These are phyloP conservation scores for Chamaetylas fuelleborni DNA, from an alignment of 2,113 vertebrate species.

Conservation along the genomic window DNA sequence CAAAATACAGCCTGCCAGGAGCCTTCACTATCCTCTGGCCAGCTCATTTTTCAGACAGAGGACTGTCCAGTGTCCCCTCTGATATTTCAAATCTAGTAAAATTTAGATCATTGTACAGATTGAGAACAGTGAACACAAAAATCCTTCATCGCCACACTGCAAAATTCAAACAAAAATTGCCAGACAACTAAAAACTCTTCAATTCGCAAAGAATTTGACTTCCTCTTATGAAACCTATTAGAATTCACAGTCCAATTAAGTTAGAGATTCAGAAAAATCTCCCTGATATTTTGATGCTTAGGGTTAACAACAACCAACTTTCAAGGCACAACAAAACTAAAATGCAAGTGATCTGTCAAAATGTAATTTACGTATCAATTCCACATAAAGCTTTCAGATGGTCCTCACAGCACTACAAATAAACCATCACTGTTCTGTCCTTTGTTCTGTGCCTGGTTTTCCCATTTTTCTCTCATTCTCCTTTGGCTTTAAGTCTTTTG, in stretches of 20 bases:
- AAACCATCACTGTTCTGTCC: background rate
- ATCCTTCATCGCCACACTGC: background rate
- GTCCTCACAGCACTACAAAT: background rate
- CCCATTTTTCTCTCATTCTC: background rate
- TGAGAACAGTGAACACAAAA: background rate
- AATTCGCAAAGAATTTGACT: background rate
- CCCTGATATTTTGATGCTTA: background rate
- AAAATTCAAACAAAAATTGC: background rate
- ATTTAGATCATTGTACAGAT: rapidly evolving
- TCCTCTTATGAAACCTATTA: background rate
- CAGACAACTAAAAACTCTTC: background rate
- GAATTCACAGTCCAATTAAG: background rate
- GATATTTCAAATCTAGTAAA: background rate
- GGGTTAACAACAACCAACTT: background rate
- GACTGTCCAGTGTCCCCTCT: background rate
- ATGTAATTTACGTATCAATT: background rate
- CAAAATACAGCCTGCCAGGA: background rate
- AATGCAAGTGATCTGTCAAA: background rate
- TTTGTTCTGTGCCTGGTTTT: background rate
- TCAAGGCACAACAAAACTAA: background rate
- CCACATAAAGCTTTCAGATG: background rate
- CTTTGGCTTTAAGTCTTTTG: background rate
- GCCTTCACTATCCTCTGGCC: rapidly evolving
- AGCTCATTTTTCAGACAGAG: background rate
- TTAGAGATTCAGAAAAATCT: background rate